phyloP scores from a whole-genome alignment of 2,113 vertebrate species.

The Sclerurus mexicanus region DNA sequence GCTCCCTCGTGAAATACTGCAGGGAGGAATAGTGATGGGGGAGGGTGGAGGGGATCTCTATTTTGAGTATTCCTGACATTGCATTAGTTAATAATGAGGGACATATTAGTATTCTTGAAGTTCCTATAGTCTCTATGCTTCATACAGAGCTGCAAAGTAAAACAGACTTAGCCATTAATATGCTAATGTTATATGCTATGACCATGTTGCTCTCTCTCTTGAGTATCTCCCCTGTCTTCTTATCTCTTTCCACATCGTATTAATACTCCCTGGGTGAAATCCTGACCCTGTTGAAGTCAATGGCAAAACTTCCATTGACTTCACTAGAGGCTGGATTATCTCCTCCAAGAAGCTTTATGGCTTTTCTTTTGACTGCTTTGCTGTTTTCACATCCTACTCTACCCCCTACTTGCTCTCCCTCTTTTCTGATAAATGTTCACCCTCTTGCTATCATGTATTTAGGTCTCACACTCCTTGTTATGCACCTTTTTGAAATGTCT shows the following conservation, averaged over 20 bases:
- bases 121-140: constrained; percentile 33
- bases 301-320: constrained; percentile 65
- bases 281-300: constrained; percentile 58
- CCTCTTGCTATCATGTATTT: neutral
- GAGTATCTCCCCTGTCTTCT: constrained; percentile 24
- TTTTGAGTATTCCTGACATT: neutral
- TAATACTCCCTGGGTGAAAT: constrained; percentile 61
- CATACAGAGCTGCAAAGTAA: constrained; percentile 62
- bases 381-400: neutral
- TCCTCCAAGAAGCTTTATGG: neutral
- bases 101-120: constrained; percentile 57
- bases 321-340: constrained; percentile 18
- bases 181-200: constrained; percentile 64
- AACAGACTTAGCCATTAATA: constrained; percentile 52
- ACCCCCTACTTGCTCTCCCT: neutral
- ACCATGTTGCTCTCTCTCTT: constrained; percentile 39
- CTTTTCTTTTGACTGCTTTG: constrained; percentile 3
- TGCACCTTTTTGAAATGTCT: neutral
- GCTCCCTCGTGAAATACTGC: neutral
- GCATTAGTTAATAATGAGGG: constrained; percentile 38
- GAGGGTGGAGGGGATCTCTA: neutral
- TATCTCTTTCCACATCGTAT: constrained; percentile 41
- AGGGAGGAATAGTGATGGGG: neutral
- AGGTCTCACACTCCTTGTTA: neutral
- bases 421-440: neutral